Percentiles rank a stretch among this genome's conserved stretches.
Evolutionary conservation across 2,888 invertebrate genomes (phyloP).

Genomic region (Lysandra bellargus): DNA sequence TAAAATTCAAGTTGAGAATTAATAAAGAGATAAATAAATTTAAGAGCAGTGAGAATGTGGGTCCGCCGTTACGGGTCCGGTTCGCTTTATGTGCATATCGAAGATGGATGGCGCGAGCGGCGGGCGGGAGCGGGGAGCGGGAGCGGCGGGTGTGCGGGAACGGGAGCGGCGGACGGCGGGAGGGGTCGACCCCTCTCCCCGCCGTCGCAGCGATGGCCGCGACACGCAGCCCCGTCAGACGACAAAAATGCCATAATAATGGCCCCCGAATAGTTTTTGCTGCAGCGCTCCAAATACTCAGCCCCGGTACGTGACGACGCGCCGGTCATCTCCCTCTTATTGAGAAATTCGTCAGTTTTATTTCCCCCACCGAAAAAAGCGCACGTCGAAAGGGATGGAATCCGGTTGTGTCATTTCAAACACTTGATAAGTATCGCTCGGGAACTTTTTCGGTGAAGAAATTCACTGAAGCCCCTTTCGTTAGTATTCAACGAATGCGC

Average conservation of each 20-base stretch:
- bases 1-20: constrained; percentile 75
- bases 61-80: constrained; percentile 77
- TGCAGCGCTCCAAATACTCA: constrained; percentile 77
- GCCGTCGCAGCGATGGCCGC: constrained; percentile 69
- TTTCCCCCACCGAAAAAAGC: constrained; percentile 64
- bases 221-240: constrained; percentile 76
- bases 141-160: constrained; percentile 44
- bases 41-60: constrained; percentile 77
- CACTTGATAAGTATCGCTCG: constrained; percentile 79
- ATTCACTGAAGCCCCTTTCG: constrained; percentile 71
- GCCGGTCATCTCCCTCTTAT: constrained; percentile 78
- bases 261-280: constrained; percentile 78
- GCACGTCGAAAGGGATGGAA: constrained; percentile 66
- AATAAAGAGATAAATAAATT: constrained; percentile 81
- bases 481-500: constrained; percentile 70
- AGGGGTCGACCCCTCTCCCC: constrained; percentile 49
- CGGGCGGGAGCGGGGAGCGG: constrained; percentile 48
- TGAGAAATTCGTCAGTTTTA: constrained; percentile 81
- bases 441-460: constrained; percentile 67
- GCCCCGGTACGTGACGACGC: constrained; percentile 73
- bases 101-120: constrained; percentile 73
- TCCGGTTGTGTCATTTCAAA: constrained; percentile 81
- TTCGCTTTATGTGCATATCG: constrained; percentile 79
- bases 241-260: constrained; percentile 82
- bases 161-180: constrained; percentile 48